Evolutionary conservation across 2,888 invertebrate species (phyloP), one percentile per base, ranked within the genome.

Genomic region (Eupelmus urozonus): DNA sequence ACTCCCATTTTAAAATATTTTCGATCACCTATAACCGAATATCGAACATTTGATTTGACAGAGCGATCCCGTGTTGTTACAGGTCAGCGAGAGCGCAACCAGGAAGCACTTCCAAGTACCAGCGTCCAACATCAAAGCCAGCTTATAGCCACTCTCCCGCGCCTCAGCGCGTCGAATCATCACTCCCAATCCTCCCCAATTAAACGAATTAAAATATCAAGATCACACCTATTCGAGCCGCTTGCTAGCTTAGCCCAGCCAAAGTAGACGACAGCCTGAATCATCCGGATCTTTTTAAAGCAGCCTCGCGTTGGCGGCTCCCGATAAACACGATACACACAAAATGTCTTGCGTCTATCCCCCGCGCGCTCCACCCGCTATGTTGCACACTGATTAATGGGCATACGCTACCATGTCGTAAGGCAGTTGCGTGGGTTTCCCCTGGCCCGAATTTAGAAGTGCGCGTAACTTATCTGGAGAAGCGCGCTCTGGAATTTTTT

Each of bases 321-420:
- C 55, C 49, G 34, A 49, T 77, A 70, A 27, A 70, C 7, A 20
- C 72, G 67, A 66, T 63, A 81, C 76, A 80, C 18, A 40, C 60
- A 11, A n/a, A 20, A 23, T n/a, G 29, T 5, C 1, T 29, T 29
- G 27, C 57, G n/a, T n/a, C 7, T n/a, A 13, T 20, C 2, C n/a
- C 25, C 69, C 25, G 34, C 40, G 60, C 40, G 34, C 53, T 51
- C 9, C 63, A n/a, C 63, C 9, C 23, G n/a, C n/a, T n/a, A n/a
- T n/a, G n/a, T n/a, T n/a, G n/a, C n/a, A n/a, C n/a, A n/a, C n/a
- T n/a, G n/a, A n/a, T n/a, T n/a, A n/a, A n/a, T n/a, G n/a, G n/a
- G n/a, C n/a, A n/a, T n/a, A n/a, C 42, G 16, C 18, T 16, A 0
- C 13, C 69, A 29, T 45, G 13, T 45, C 45, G 65, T 27, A 65